These are phyloP conservation scores for Teleogryllus oceanicus DNA, from an alignment of 2,888 invertebrate genomes.

Conservation along the genomic window DNA sequence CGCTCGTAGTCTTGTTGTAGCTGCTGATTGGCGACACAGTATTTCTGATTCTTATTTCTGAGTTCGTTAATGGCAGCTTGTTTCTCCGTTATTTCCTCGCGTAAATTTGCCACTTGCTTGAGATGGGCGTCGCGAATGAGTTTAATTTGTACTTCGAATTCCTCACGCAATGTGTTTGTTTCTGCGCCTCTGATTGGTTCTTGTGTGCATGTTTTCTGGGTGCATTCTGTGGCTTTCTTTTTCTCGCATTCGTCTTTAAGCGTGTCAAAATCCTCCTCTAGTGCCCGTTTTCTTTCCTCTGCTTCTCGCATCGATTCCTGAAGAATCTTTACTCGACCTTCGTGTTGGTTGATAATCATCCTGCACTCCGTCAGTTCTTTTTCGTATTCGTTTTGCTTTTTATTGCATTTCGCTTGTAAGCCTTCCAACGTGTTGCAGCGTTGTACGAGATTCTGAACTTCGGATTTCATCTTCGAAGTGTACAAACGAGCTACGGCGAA, in stretches of 20 bases:
- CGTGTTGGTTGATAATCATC: conserved; percentile 89
- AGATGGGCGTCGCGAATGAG: conserved; percentile 89
- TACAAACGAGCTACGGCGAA: conserved; percentile 96
- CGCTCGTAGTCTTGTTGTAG: conserved; percentile 93
- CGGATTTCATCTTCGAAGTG: conserved; percentile 98
- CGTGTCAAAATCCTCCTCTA: conserved; percentile 91
- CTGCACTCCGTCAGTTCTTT: conserved; percentile 88
- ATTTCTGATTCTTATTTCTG: conserved; percentile 83
- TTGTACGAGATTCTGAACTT: conserved; percentile 93
- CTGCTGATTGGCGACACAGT: conserved; percentile 89
- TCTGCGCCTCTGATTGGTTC: conserved; percentile 84
- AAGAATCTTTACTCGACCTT: conserved; percentile 91
- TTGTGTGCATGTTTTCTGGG: conserved; percentile 67
- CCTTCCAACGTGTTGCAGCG: conserved; percentile 85
- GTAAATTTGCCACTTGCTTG: conserved; percentile 76
- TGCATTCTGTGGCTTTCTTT: conserved; percentile 68
- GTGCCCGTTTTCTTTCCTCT: conserved; percentile 86
- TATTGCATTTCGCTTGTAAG: conserved; percentile 83
- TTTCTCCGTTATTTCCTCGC: conserved; percentile 92
- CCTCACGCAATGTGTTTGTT: conserved; percentile 81
- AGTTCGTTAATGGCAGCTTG: conserved; percentile 87
- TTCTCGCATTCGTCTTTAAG: conserved; percentile 92
- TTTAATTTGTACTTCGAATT: conserved; percentile 92
- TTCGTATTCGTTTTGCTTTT: conserved; percentile 83
- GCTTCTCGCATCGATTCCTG: conserved; percentile 93